Evolutionary conservation across 1,140 invertebrate genomes (phyloP).

Genomic region (Aphaenogaster floridana): DNA sequence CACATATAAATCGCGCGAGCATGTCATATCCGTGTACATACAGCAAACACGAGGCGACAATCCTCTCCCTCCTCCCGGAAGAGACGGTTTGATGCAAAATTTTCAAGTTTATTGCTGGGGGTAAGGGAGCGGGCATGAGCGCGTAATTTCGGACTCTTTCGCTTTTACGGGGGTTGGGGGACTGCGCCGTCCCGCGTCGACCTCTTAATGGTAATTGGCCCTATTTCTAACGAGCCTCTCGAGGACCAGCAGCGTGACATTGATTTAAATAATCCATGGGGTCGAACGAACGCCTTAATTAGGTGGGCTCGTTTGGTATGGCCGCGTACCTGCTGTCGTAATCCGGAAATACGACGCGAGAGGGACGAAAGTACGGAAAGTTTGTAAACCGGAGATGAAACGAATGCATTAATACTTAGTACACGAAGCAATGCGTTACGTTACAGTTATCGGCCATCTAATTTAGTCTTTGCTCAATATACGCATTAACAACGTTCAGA

Average conservation of each 20-base stretch:
- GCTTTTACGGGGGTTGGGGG: conserved; percentile 12
- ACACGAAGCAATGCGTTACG: not conserved
- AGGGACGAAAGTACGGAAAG: conserved; percentile 19
- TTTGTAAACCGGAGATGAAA: conserved; percentile 33
- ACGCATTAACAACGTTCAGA: not conserved
- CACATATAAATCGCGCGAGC: conserved; percentile 10
- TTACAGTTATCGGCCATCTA: not conserved
- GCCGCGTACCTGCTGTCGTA: conserved; percentile 34
- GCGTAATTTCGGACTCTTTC: conserved; percentile 73
- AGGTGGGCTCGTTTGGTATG: conserved; percentile 51
- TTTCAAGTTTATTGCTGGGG: conserved; percentile 75
- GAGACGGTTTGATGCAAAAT: conserved; percentile 73
- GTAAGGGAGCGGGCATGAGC: conserved; percentile 57
- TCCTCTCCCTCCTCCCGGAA: conserved; percentile 6
- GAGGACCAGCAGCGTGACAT: conserved; percentile 73
- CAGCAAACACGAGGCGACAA: conserved; percentile 20
- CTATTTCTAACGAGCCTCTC: conserved; percentile 76
- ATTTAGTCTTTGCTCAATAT: not conserved
- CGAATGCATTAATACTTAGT: conserved; percentile 7
- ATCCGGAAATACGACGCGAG: conserved; percentile 36
- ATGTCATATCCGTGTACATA: not conserved
- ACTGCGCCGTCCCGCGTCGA: conserved; percentile 38
- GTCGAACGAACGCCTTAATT: conserved; percentile 73
- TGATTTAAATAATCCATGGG: conserved; percentile 79
- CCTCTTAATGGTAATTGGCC: conserved; percentile 78